A percentile compares a stretch with the other conserved stretches of the same genome.
phyloP scores from a whole-genome alignment of 2,113 vertebrate genomes.

The Ivindomyrus marchei region DNA sequence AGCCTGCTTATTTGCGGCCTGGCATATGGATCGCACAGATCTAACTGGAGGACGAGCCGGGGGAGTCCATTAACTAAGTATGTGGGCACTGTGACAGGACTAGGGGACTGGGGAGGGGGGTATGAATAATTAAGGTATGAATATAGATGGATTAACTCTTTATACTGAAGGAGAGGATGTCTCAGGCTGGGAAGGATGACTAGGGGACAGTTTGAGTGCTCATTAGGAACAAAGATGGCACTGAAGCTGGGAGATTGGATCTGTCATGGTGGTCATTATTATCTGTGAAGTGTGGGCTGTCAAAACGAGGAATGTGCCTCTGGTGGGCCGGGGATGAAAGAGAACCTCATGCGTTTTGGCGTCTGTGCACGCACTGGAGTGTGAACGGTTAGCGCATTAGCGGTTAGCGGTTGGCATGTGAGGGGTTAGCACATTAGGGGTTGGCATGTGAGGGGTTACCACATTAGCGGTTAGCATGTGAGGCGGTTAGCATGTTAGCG shows the following conservation, averaged over 20 bases:
- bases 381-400: not conserved
- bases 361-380: not conserved
- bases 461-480: not conserved
- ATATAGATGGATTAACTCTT: slow-evolving; percentile 1
- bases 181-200: slow-evolving; percentile 2
- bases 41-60: not conserved
- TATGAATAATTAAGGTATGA: slow-evolving; percentile 17
- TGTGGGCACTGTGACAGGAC: not conserved
- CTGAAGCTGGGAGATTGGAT: slow-evolving; percentile 2
- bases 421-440: not conserved
- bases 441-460: not conserved
- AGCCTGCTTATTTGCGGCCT: not conserved
- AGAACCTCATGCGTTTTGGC: not conserved
- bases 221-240: slow-evolving; percentile 7
- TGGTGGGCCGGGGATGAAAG: not conserved
- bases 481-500: not conserved
- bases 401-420: not conserved
- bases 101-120: not conserved
- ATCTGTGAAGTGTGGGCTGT: not conserved
- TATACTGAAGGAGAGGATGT: slow-evolving; percentile 10
- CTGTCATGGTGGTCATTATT: not conserved
- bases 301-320: not conserved
- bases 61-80: not conserved
- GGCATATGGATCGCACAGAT: not conserved
- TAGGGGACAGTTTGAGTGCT: slow-evolving; percentile 5